These are phyloP conservation scores for Phymastichus coffea DNA, from an alignment of 1,140 invertebrate genomes.

Conservation along the genomic window DNA sequence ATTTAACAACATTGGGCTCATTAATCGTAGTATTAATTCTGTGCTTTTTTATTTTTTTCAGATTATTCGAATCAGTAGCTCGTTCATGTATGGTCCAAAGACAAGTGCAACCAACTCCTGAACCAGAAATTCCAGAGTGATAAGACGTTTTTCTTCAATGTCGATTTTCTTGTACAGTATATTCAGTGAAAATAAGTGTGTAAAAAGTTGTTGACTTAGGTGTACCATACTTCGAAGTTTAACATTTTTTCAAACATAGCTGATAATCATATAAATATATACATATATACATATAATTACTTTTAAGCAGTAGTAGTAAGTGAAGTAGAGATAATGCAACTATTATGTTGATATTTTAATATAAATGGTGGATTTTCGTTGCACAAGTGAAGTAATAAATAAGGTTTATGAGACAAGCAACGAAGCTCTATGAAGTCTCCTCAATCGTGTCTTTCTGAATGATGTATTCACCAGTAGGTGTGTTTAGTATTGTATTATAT, in stretches of 20 bases:
- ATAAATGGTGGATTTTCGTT: slow-evolving; percentile 35
- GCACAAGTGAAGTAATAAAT: slow-evolving; percentile 40
- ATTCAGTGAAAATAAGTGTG: slow-evolving; percentile 48
- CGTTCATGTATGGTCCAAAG: slow-evolving; percentile 90
- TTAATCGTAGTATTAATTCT: too few species aligned
- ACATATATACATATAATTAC: slow-evolving; percentile 29
- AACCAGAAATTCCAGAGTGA: slow-evolving; percentile 63
- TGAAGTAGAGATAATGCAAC: slow-evolving; percentile 31
- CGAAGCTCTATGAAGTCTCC: slow-evolving; percentile 43
- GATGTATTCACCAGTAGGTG: slow-evolving; percentile 35
- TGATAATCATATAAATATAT: slow-evolving; percentile 37
- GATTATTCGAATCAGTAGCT: slow-evolving; percentile 91
- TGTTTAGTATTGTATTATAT: slow-evolving; percentile 45
- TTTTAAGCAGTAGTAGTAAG: slow-evolving; percentile 20
- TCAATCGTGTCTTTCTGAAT: slow-evolving; percentile 50
- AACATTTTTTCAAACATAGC: slow-evolving; percentile 29
- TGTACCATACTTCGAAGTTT: slow-evolving; percentile 48
- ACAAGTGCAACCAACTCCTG: slow-evolving; percentile 60
- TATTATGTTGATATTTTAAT: slow-evolving; percentile 46
- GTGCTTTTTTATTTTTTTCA: too few species aligned
- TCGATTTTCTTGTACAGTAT: slow-evolving; percentile 52
- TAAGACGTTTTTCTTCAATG: slow-evolving; percentile 49
- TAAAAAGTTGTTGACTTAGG: slow-evolving; percentile 56
- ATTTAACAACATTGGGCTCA: too few species aligned
- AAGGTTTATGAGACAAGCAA: slow-evolving; percentile 43